Conservation (phyloP, 2,888 invertebrate species). For the Andrena bucephala region DNA sequence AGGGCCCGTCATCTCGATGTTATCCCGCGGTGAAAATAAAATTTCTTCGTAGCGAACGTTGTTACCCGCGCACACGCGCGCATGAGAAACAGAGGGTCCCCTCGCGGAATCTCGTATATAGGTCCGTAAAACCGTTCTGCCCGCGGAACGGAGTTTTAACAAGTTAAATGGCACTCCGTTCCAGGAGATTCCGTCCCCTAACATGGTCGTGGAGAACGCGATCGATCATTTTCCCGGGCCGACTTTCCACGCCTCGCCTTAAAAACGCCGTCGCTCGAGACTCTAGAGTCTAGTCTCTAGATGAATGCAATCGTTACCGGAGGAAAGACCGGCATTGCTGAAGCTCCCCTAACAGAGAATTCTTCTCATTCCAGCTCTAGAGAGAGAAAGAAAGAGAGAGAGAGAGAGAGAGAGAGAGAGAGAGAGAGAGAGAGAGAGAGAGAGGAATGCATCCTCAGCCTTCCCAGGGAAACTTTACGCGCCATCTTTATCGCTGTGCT, state of each 20-base stretch:
- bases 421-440: not conserved
- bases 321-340: slow-evolving; percentile 22
- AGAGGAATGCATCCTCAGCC: slow-evolving; percentile 46
- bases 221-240: slow-evolving; percentile 41
- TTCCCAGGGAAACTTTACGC: slow-evolving; percentile 52
- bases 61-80: slow-evolving; percentile 31
- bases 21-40: slow-evolving; percentile 54
- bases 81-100: not conserved
- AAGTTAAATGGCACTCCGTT: slow-evolving; percentile 45
- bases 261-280: slow-evolving; percentile 17
- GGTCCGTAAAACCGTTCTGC: slow-evolving; percentile 37
- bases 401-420: not conserved
- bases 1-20: slow-evolving; percentile 57
- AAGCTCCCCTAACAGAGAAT: slow-evolving; percentile 52
- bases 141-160: slow-evolving; percentile 44
- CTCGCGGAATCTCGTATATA: slow-evolving; percentile 31
- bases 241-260: slow-evolving; percentile 15
- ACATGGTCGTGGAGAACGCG: slow-evolving; percentile 5
- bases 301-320: slow-evolving; percentile 50
- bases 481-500: slow-evolving; percentile 49
- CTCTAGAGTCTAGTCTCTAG: no score
- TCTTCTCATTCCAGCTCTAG: slow-evolving; percentile 48
- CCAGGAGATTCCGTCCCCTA: slow-evolving; percentile 17
- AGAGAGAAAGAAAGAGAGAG: not conserved
- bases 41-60: slow-evolving; percentile 50